Evolutionary conservation across 2,888 invertebrate genomes (phyloP), one percentile per base, ranked within the genome.

Genomic region (Thereva unica): DNA sequence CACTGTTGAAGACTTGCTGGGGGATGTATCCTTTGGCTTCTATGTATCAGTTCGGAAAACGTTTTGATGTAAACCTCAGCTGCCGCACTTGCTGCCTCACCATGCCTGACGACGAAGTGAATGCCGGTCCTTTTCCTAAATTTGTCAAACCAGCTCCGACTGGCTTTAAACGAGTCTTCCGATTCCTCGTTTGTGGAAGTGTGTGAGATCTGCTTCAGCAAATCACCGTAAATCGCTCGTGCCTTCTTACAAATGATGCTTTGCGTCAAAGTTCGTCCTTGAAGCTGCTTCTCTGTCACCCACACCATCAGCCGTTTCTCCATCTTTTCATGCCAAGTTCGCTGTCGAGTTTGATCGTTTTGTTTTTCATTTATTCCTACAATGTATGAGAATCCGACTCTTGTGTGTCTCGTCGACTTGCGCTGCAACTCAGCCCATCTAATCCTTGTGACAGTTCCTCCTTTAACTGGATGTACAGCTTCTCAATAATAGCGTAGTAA

Each of bases 141-240:
- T 52, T 73, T 73, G 41, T 72, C 71, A 71, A 73, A 73, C 72
- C 73, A 74, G 66, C 72, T 72, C 54, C 71, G 70, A 54, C 37
- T 54, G 54, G 37, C 54, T 37, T 54, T 54, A n/a, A 61, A 61
- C 61, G 47, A 49, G 23, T 61, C 61, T 61, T 61, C 61, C 61
- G 61, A 61, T 61, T 47, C 61, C 49, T 61, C 49, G 49, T 49
- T 47, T 47, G 54, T 54, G 37, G 38, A 54, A 54, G 54, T 54
- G 54, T 37, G 61, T 61, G 61, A 49, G 61, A 47, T 61, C 49
- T 61, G 61, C 34, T 47, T 44, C 61, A 61, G 61, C 61, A 61
- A 61, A 61, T 61, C 61, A 44, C 49, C 47, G 61, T 47, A 47
- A 61, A 61, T 47, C 61, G 47, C 61, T 61, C 61, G 61, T 61